Conservation (phyloP, 2,113 vertebrate genomes). For the Alosa alosa region DNA sequence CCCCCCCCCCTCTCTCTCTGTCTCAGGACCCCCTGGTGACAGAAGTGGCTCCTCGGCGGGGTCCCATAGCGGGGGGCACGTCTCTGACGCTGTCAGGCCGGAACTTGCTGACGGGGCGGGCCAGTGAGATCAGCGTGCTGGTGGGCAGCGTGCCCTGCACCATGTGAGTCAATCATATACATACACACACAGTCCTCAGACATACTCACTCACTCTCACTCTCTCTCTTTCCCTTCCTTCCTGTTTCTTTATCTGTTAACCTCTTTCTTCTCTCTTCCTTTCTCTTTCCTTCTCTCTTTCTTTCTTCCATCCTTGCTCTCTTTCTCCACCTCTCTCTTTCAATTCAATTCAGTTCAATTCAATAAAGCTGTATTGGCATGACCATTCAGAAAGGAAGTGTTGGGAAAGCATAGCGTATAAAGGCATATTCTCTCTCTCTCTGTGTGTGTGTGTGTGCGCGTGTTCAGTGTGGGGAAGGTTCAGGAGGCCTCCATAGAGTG, state of each 20-base stretch:
- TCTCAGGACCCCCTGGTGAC: constrained; percentile 84
- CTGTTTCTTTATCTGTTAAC: background rate
- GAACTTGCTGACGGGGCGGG: constrained; percentile 85
- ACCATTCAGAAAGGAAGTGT: too few relatives aligned
- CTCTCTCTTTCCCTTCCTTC: background rate
- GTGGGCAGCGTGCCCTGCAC: constrained; percentile 83
- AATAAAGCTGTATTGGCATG: too few relatives aligned
- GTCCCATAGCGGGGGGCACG: constrained; percentile 90
- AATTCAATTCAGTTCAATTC: too few relatives aligned
- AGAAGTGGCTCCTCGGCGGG: constrained; percentile 78
- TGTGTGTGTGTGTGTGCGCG: background rate
- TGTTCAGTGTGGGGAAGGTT: constrained; percentile 75
- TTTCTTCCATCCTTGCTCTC: background rate
- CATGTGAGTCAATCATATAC: constrained; percentile 74
- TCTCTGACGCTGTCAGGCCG: constrained; percentile 80
- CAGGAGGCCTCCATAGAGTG: constrained; percentile 77
- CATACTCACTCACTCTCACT: background rate
- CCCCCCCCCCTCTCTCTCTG: background rate
- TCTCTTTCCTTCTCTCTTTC: background rate
- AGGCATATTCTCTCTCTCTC: background rate
- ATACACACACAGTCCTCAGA: background rate
- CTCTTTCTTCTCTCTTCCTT: background rate
- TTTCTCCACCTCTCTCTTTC: background rate
- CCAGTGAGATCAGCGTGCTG: constrained; percentile 79
- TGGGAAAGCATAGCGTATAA: too few relatives aligned